Evolutionary conservation across 2,797 vertebrate species (phyloP).

Genomic region (Tenualosa ilisha): DNA sequence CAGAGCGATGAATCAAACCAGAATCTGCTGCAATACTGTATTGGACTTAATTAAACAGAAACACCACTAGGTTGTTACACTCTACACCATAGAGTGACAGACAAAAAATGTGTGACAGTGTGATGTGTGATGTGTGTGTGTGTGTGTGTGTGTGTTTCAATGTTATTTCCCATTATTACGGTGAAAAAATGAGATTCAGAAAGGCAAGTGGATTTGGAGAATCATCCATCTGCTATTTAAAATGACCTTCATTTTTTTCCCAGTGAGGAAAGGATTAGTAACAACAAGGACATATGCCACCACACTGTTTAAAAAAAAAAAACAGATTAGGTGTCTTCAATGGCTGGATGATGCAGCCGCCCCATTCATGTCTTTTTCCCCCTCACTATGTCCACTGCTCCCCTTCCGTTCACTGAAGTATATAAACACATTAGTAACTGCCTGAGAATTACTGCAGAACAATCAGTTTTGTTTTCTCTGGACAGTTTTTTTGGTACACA

Average conservation of each 20-base stretch:
- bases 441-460: background rate
- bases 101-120: background rate
- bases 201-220: slow-evolving; percentile 79
- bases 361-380: background rate
- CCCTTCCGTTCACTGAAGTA: background rate
- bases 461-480: background rate
- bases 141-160: background rate
- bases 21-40: background rate
- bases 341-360: slow-evolving; percentile 30
- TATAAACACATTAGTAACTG: background rate
- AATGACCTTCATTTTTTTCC: slow-evolving; percentile 74
- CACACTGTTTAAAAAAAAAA: slow-evolving; percentile 57
- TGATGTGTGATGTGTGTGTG: background rate
- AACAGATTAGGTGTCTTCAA: slow-evolving; percentile 70
- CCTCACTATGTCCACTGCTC: too few species aligned
- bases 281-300: slow-evolving; percentile 75
- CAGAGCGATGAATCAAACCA: background rate
- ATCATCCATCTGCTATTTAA: slow-evolving; percentile 73
- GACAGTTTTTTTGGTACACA: background rate
- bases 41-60: background rate
- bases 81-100: background rate
- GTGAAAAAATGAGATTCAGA: slow-evolving; percentile 65
- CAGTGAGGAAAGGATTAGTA: slow-evolving; percentile 74
- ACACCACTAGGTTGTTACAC: too few species aligned
- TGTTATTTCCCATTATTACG: background rate